Evolutionary conservation across 2,797 vertebrate species (phyloP).

Genomic region (Odontamblyopus rebecca): DNA sequence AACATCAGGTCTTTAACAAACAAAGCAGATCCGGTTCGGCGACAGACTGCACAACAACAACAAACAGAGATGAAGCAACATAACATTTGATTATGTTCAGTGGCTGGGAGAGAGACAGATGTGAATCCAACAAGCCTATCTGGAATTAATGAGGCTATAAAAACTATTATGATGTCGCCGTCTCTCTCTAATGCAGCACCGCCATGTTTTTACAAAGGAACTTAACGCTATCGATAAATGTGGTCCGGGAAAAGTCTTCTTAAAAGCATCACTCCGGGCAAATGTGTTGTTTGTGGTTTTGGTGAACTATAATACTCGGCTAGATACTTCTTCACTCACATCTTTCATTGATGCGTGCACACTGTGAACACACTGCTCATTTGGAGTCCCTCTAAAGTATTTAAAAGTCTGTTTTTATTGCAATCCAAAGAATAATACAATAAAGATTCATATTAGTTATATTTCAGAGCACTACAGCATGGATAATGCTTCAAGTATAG

Average conservation of each 20-base stretch:
- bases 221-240: conserved; percentile 2
- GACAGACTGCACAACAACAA: conserved; percentile 11
- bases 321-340: not conserved
- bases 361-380: not conserved
- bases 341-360: not conserved
- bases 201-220: conserved; percentile 4
- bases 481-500: not conserved
- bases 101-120: conserved; percentile 10
- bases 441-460: not conserved
- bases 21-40: conserved; percentile 12
- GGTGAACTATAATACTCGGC: not conserved
- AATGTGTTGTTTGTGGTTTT: conserved; percentile 3
- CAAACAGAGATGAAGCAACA: conserved; percentile 13
- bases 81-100: conserved; percentile 19
- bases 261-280: not conserved
- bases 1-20: conserved; percentile 27
- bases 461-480: not conserved
- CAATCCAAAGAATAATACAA: not conserved
- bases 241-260: not conserved
- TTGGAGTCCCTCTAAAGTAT: not conserved
- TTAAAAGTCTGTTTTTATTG: not conserved
- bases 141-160: conserved; percentile 13
- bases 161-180: conserved; percentile 5
- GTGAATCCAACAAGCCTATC: conserved; percentile 2
- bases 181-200: not conserved